These are phyloP conservation scores for Illadopsis cleaveri DNA, from an alignment of 2,113 vertebrate genomes.

Conservation along the genomic window DNA sequence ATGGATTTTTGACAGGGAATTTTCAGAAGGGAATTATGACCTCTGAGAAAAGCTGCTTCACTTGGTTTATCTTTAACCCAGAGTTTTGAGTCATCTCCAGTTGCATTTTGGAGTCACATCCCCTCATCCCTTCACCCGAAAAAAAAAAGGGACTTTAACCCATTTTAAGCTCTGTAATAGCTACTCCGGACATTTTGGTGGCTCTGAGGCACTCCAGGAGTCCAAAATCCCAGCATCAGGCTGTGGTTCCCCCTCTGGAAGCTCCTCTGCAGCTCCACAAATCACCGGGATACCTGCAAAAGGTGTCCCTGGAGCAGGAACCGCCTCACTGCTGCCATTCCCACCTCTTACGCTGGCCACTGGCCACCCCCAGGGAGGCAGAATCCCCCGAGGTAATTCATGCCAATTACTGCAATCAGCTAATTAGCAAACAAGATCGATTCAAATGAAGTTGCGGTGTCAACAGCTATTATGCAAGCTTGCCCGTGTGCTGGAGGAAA, in stretches of 20 bases:
- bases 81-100: background rate
- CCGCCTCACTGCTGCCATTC: background rate
- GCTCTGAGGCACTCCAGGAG: background rate
- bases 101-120: background rate
- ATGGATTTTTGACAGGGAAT: background rate
- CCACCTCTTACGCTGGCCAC: background rate
- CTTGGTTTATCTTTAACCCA: background rate
- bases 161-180: background rate
- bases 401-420: conserved; percentile 51
- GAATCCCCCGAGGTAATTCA: conserved; percentile 17
- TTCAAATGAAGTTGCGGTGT: conserved; percentile 32
- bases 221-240: background rate
- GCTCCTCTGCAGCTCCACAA: background rate
- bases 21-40: background rate
- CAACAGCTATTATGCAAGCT: conserved; percentile 7
- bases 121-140: background rate
- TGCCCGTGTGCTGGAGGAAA: background rate
- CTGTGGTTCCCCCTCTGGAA: background rate
- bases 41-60: background rate
- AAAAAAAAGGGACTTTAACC: background rate
- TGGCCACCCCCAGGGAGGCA: background rate
- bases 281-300: background rate
- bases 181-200: background rate
- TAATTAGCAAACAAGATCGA: conserved; percentile 64
- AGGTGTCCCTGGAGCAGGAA: background rate